Evolutionary conservation across 2,113 vertebrate species (phyloP).

Genomic region (Gymnogyps californianus): DNA sequence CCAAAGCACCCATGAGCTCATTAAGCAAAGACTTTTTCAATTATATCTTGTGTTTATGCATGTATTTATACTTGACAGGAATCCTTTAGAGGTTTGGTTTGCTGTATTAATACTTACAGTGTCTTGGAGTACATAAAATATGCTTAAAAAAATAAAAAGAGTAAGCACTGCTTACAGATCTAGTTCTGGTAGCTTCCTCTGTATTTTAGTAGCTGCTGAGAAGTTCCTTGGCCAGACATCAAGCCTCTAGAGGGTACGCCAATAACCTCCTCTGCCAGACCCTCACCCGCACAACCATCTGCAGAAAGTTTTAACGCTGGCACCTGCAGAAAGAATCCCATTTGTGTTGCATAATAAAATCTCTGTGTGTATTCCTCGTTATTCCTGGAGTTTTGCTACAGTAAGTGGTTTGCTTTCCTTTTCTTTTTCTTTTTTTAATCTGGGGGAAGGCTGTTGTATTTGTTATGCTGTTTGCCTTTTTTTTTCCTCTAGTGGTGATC

Average conservation of each 20-base stretch:
- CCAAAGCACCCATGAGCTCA: slow-evolving; percentile 19
- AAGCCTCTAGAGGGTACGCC: slow-evolving; percentile 24
- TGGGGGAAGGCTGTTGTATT: background rate
- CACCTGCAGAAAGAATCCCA: background rate
- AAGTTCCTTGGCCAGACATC: background rate
- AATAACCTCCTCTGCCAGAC: background rate
- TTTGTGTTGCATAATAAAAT: background rate
- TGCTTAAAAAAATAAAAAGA: background rate
- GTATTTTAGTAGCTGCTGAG: background rate
- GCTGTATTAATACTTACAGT: slow-evolving; percentile 9
- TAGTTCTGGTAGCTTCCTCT: background rate
- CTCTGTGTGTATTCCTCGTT: background rate
- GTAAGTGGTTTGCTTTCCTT: background rate
- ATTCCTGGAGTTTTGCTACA: background rate
- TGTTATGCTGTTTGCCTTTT: background rate
- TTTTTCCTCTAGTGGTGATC: background rate
- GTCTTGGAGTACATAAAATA: slow-evolving; percentile 5
- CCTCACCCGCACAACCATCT: background rate
- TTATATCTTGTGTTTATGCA: slow-evolving; percentile 34
- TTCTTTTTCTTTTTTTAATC: background rate
- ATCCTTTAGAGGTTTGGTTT: slow-evolving; percentile 46
- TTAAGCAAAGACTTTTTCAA: slow-evolving; percentile 51
- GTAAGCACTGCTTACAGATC: background rate
- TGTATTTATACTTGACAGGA: slow-evolving; percentile 49
- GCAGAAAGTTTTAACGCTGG: background rate